These are phyloP conservation scores for Montipora foliosa DNA, from an alignment of 64 coral and sea anemone genomes.

Conservation along the genomic window DNA sequence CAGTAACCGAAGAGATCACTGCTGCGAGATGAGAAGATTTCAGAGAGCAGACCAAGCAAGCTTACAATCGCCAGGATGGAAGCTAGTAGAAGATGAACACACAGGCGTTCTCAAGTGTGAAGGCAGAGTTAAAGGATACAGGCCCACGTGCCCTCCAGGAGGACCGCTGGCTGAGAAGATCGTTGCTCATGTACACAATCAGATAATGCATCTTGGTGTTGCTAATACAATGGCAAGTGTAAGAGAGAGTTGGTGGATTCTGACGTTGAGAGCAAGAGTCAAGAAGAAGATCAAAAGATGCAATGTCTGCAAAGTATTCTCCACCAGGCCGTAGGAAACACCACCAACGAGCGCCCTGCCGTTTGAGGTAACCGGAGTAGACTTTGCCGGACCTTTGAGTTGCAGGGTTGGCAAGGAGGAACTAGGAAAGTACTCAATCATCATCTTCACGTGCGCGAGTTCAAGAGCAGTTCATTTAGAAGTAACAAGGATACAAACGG, in stretches of 20 bases:
- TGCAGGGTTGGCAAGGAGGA: neutral
- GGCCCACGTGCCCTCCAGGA: neutral
- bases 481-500: neutral
- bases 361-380: neutral
- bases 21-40: no score
- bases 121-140: neutral
- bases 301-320: neutral
- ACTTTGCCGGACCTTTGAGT: neutral
- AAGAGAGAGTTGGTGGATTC: neutral
- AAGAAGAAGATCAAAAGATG: neutral
- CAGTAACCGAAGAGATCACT: no score
- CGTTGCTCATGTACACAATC: neutral
- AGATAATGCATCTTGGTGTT: neutral
- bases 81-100: no score
- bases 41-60: no score
- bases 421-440: neutral
- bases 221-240: neutral
- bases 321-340: neutral
- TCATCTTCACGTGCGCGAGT: neutral
- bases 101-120: no score
- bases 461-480: neutral
- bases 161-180: neutral
- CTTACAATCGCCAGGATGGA: no score
- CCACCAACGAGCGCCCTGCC: neutral
- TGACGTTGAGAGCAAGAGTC: neutral